Evolutionary conservation across 2,888 invertebrate genomes (phyloP).

Genomic region (Caradrina clavipalpis): DNA sequence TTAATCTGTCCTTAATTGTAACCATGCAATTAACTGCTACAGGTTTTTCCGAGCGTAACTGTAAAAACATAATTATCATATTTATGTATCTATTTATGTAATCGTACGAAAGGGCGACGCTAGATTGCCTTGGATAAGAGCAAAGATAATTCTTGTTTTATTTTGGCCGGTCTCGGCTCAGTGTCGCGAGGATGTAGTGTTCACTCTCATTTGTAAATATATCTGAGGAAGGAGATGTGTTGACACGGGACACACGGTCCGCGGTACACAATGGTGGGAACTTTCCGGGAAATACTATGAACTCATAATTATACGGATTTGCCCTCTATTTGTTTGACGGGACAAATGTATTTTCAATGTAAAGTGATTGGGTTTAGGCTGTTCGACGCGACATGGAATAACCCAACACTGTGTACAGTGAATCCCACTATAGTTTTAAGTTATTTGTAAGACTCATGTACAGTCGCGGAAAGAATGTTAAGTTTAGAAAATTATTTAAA

Average conservation of each 20-base stretch:
- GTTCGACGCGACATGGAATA: constrained; percentile 31
- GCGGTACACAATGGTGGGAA: constrained; percentile 48
- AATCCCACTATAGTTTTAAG: constrained; percentile 48
- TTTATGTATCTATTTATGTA: not conserved
- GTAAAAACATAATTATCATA: constrained; percentile 16
- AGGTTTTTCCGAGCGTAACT: constrained; percentile 51
- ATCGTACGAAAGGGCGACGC: not conserved
- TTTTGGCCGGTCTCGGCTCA: constrained; percentile 42
- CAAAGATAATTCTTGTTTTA: constrained; percentile 28
- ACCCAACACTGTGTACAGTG: constrained; percentile 55
- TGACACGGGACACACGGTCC: constrained; percentile 29
- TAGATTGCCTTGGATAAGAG: constrained; percentile 6
- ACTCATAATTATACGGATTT: constrained; percentile 51
- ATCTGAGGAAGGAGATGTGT: constrained; percentile 33
- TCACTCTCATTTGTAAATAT: constrained; percentile 57
- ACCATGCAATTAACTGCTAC: constrained; percentile 45
- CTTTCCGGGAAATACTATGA: constrained; percentile 25
- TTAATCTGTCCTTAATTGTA: constrained; percentile 51
- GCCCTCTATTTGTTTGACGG: constrained; percentile 60
- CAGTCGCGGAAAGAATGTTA: constrained; percentile 68
- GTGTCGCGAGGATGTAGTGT: constrained; percentile 42
- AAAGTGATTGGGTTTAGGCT: constrained; percentile 37
- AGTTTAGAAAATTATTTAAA: constrained; percentile 63
- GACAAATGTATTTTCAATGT: constrained; percentile 43
- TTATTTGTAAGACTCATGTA: constrained; percentile 61